phyloP scores from a whole-genome alignment of 2,113 vertebrate species.

The Grallaria varia region DNA sequence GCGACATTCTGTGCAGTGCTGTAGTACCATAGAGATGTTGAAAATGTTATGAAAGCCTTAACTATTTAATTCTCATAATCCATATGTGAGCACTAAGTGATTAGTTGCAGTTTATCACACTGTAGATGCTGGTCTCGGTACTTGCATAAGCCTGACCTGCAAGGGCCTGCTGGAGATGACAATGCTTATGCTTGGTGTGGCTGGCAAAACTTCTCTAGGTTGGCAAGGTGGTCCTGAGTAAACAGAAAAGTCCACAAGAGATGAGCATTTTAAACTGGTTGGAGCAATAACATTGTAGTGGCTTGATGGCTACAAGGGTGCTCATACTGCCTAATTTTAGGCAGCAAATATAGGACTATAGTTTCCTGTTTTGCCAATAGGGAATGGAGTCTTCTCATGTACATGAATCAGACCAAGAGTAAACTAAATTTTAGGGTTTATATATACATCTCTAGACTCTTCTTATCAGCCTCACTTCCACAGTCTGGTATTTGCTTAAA shows the following conservation, averaged over 20 bases:
- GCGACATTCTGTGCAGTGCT: not conserved
- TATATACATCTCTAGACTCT: not conserved
- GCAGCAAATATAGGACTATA: not conserved
- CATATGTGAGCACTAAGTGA: not conserved
- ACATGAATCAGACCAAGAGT: not conserved
- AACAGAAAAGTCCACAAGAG: not conserved
- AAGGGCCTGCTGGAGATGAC: not conserved
- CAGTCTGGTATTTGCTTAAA: not conserved
- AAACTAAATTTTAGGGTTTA: not conserved
- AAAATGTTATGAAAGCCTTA: constrained; percentile 36
- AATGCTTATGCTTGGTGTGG: not conserved
- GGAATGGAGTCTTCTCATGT: not conserved
- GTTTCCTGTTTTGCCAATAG: not conserved
- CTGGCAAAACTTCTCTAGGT: not conserved
- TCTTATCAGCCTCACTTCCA: not conserved
- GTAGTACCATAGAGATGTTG: not conserved
- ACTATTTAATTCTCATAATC: constrained; percentile 38
- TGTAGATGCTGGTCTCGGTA: not conserved
- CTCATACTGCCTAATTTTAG: not conserved
- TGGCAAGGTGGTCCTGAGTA: not conserved
- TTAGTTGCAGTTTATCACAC: constrained; percentile 33
- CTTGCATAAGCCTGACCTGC: not conserved
- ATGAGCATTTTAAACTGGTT: not conserved
- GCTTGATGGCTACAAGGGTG: not conserved
- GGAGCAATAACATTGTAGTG: not conserved